Conservation (phyloP, 2,797 vertebrate species). For the Tadarida brasiliensis region DNA sequence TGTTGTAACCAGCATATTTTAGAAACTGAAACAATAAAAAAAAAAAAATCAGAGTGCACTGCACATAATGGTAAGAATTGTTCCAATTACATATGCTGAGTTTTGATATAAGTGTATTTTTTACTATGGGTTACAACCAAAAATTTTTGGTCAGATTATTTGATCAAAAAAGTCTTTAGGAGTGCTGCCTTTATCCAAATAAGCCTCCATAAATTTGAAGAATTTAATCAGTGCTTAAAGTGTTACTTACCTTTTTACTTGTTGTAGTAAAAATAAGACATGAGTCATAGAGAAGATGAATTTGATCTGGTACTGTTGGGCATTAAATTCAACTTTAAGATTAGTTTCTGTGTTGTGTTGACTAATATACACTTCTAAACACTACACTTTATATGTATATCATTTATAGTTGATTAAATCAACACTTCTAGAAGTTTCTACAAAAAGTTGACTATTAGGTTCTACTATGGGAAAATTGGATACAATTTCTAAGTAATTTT, state of each 20-base stretch:
- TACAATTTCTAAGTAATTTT: conserved; percentile 58
- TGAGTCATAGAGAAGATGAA: conserved; percentile 40
- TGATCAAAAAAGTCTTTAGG: background rate
- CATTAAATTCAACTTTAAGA: conserved; percentile 64
- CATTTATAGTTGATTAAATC: conserved; percentile 58
- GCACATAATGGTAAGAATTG: background rate
- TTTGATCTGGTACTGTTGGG: conserved; percentile 37
- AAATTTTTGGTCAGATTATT: conserved; percentile 23
- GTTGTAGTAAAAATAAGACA: conserved; percentile 58
- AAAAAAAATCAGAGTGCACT: background rate
- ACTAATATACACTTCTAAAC: conserved; percentile 38
- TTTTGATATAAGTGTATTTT: background rate
- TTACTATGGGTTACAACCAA: background rate
- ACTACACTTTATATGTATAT: conserved; percentile 22
- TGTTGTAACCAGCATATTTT: background rate
- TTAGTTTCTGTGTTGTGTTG: conserved; percentile 11
- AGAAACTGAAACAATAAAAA: conserved; percentile 31
- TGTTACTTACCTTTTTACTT: conserved; percentile 43
- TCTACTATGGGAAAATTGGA: conserved; percentile 55
- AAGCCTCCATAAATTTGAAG: conserved; percentile 35
- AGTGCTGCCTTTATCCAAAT: conserved; percentile 12
- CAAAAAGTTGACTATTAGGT: conserved; percentile 51
- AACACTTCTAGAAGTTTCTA: conserved; percentile 56
- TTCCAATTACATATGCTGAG: background rate
- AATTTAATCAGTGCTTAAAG: conserved; percentile 34